Percentiles rank a stretch among this genome's conserved stretches.
phyloP scores from a whole-genome alignment of 2,113 vertebrate species.

The Corvus moneduloides region DNA sequence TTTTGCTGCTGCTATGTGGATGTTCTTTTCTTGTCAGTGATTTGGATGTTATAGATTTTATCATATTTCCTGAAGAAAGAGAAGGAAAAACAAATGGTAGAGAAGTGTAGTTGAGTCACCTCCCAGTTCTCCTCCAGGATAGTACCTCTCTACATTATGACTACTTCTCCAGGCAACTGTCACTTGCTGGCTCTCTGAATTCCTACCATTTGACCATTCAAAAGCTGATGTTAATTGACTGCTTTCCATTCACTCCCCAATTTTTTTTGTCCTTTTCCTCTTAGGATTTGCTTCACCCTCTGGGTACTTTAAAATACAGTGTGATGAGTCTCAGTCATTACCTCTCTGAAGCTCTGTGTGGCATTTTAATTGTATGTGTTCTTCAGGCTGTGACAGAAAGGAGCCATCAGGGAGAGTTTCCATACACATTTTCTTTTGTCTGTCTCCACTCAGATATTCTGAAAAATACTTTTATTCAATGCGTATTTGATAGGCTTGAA shows the following conservation, averaged over 20 bases:
- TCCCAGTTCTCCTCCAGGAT: background rate
- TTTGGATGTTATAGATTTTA: background rate
- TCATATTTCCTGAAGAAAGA: background rate
- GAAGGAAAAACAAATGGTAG: background rate
- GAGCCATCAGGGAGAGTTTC: background rate
- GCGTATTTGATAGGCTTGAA: background rate
- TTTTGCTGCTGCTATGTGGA: background rate
- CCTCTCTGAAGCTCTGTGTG: background rate
- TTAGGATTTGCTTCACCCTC: background rate
- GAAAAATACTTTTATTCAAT: background rate
- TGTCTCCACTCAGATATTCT: background rate
- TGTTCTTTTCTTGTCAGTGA: background rate
- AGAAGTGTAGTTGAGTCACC: background rate
- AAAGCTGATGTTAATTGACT: background rate
- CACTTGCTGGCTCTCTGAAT: background rate
- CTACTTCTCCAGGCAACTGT: background rate
- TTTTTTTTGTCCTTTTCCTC: background rate
- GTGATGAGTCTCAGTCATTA: background rate
- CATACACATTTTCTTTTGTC: background rate
- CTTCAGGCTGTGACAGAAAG: background rate
- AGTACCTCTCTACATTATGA: background rate
- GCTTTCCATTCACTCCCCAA: background rate
- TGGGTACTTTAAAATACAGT: background rate
- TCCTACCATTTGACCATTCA: background rate
- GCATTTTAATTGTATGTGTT: background rate